Evolutionary conservation across 53 echinoderm and acorn worm genomes (phyloP).

Genomic region (Apostichopus leukothele): DNA sequence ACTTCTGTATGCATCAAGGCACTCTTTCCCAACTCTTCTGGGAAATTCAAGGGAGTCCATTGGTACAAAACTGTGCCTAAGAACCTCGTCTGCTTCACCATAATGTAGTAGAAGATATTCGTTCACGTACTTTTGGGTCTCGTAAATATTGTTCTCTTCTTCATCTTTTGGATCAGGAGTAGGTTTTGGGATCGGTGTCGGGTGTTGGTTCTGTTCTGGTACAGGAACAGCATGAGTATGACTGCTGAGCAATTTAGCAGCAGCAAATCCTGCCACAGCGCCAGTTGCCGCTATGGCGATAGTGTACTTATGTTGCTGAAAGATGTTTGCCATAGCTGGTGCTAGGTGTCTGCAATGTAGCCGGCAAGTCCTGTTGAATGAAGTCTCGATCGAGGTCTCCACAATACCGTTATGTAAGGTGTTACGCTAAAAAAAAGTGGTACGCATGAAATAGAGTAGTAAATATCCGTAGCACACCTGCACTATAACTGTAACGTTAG

Average conservation of each 20-base stretch:
- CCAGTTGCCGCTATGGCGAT: constrained; percentile 42
- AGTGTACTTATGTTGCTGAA: constrained; percentile 15
- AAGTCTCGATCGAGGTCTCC: no score
- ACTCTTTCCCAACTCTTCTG: constrained; percentile 86
- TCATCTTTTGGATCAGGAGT: constrained; percentile 12
- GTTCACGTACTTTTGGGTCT: constrained; percentile 86
- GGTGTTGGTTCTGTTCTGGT: constrained; percentile 22
- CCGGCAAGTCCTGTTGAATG: no score
- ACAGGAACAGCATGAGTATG: background rate
- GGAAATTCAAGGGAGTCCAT: constrained; percentile 88
- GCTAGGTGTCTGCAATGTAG: background rate
- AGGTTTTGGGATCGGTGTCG: constrained; percentile 26
- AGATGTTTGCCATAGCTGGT: constrained; percentile 25
- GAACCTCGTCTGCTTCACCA: constrained; percentile 80
- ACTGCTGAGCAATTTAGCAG: constrained; percentile 5
- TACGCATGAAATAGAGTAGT: no score
- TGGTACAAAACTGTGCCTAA: constrained; percentile 86
- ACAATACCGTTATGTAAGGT: no score
- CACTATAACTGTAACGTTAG: no score
- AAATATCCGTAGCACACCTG: no score
- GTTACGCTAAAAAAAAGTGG: no score
- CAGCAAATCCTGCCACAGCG: constrained; percentile 33
- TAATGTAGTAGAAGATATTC: constrained; percentile 91
- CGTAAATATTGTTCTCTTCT: constrained; percentile 72
- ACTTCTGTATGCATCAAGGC: constrained; percentile 64